Evolutionary conservation across 2,888 invertebrate genomes (phyloP), one percentile per base, ranked within the genome.

Genomic region (Hedychridium roseum): DNA sequence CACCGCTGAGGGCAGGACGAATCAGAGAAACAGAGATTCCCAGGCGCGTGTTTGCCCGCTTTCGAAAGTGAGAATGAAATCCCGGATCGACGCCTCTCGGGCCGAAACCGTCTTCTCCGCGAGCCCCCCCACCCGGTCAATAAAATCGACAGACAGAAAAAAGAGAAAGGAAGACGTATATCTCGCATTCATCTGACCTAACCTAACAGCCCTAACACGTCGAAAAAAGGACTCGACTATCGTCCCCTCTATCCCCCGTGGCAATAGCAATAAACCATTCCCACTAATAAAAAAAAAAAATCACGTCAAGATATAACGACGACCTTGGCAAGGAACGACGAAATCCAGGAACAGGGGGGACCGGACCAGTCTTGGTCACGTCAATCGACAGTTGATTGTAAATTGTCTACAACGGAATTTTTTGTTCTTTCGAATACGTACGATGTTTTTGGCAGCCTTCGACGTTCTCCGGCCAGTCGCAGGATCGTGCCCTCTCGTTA

Each of bases 401-500:
- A n/a, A n/a, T n/a, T n/a, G n/a, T n/a, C n/a, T n/a, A n/a, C n/a
- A n/a, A n/a, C n/a, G n/a, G n/a, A n/a, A n/a, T n/a, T n/a, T n/a
- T n/a, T n/a, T n/a, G n/a, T n/a, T n/a, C n/a, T n/a, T n/a, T 23
- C 23, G 16, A 1, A 30, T 66, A 87, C 92, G 90, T 80, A 94
- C 94, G 94, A 82, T 94, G 94, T 75, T 94, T 94, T 78, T 94
- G 94, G 74, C 94, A 94, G 42, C 94, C 94, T 42, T 91, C 92
- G 1, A 94, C 94, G 76, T 94, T 93, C 73, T 94, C 93, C 0
- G 94, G 94, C 94, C 94, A 94, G 79, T 94, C 94, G 77, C 94
- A 94, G 36, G 93, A 92, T 78, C 94, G 91, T 0, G 92, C 90
- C 68, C 89, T 86, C 80, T 94, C 94, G 75, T 94, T 94, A 84